These are phyloP conservation scores for Sarcophaga carnaria DNA, from an alignment of 2,888 invertebrate species.

Conservation along the genomic window DNA sequence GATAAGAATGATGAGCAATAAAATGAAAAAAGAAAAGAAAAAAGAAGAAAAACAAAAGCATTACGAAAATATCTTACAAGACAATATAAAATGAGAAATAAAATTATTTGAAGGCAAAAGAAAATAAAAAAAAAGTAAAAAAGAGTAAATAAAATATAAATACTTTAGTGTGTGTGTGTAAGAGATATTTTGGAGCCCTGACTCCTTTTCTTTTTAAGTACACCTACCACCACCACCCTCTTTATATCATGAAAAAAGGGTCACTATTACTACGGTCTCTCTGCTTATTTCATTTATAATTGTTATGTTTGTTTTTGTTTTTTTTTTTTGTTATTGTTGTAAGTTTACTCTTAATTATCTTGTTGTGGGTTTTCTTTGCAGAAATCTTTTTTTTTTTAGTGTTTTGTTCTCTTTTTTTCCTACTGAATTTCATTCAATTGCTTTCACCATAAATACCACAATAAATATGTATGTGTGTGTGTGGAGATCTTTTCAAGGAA, in stretches of 20 bases:
- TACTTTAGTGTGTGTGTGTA: too few species aligned
- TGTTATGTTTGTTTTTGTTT: neutral
- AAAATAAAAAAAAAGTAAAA: too few species aligned
- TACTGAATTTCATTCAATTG: neutral
- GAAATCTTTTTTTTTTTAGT: neutral
- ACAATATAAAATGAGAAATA: neutral
- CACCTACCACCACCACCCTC: too few species aligned
- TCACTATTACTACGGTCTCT: neutral
- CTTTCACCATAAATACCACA: neutral
- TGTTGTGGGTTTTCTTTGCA: constrained; percentile 49
- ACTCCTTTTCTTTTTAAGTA: too few species aligned
- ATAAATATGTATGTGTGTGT: neutral
- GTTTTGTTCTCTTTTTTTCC: neutral
- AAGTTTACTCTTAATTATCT: constrained; percentile 58
- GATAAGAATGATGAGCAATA: constrained; percentile 34
- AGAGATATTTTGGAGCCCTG: too few species aligned
- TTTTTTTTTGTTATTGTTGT: neutral
- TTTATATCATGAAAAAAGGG: too few species aligned
- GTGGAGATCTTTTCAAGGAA: too few species aligned
- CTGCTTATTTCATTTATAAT: neutral
- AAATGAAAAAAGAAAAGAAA: constrained; percentile 6
- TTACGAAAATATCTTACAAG: constrained; percentile 1
- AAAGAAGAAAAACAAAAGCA: constrained; percentile 13
- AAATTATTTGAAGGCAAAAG: too few species aligned
- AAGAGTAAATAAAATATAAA: too few species aligned